Evolutionary conservation across 2,113 vertebrate species (phyloP).

Genomic region (Merops nubicus): DNA sequence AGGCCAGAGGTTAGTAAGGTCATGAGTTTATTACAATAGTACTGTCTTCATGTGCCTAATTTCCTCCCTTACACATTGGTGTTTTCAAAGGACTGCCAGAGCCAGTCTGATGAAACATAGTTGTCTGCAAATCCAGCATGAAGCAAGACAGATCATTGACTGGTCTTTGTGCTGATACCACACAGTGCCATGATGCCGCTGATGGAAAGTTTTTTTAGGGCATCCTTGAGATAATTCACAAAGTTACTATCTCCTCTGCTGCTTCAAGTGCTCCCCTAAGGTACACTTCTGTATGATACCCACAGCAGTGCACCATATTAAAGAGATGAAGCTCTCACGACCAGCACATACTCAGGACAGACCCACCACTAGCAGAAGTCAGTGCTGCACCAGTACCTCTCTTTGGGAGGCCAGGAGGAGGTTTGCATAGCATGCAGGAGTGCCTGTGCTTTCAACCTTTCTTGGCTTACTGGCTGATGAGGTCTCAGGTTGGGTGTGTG

Average conservation of each 20-base stretch:
- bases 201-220: background rate
- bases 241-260: background rate
- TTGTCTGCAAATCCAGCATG: background rate
- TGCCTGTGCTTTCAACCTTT: background rate
- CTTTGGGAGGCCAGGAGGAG: background rate
- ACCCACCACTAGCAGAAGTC: background rate
- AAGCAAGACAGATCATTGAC: background rate
- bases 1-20: background rate
- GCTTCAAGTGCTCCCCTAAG: background rate
- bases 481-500: background rate
- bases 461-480: background rate
- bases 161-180: background rate
- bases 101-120: background rate
- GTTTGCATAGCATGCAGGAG: accelerated
- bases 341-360: background rate
- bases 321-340: background rate
- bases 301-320: background rate
- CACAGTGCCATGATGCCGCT: background rate
- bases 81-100: background rate
- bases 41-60: background rate
- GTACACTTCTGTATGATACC: background rate
- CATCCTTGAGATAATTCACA: background rate
- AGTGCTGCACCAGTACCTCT: background rate
- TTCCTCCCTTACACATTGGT: background rate
- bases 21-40: background rate